Evolutionary conservation across 1,140 invertebrate species (phyloP).

Genomic region (Leguminivora glycinivorella): DNA sequence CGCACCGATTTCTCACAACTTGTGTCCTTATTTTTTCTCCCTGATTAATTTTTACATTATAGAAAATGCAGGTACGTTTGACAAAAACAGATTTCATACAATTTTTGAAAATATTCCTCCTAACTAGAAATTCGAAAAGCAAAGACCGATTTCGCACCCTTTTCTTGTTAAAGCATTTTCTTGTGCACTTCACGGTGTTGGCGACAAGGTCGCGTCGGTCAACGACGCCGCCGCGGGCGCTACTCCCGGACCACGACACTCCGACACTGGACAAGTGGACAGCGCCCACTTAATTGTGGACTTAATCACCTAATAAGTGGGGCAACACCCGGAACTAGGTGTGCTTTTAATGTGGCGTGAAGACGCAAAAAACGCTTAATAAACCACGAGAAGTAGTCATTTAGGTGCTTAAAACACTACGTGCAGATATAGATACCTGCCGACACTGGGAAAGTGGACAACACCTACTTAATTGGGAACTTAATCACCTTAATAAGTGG

Average conservation of each 20-base stretch:
- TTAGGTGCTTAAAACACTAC: too few species aligned
- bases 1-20: too few species aligned
- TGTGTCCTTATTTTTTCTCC: too few species aligned
- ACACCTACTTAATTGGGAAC: neutral
- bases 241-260: neutral
- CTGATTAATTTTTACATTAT: too few species aligned
- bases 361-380: neutral
- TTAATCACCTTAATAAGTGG: slow-evolving; percentile 2
- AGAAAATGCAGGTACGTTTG: too few species aligned
- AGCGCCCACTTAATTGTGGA: neutral
- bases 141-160: too few species aligned
- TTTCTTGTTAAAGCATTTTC: too few species aligned
- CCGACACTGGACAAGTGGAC: neutral
- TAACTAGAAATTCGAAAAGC: too few species aligned
- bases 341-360: neutral
- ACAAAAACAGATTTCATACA: too few species aligned
- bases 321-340: neutral
- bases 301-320: slow-evolving; percentile 2
- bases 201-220: neutral
- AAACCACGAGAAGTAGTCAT: too few species aligned
- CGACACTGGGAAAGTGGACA: neutral
- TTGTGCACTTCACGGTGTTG: neutral
- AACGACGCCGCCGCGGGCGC: neutral
- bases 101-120: too few species aligned
- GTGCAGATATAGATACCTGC: too few species aligned